These are phyloP conservation scores for Trachelus tabidus DNA, from an alignment of 2,888 invertebrate genomes.

Conservation along the genomic window DNA sequence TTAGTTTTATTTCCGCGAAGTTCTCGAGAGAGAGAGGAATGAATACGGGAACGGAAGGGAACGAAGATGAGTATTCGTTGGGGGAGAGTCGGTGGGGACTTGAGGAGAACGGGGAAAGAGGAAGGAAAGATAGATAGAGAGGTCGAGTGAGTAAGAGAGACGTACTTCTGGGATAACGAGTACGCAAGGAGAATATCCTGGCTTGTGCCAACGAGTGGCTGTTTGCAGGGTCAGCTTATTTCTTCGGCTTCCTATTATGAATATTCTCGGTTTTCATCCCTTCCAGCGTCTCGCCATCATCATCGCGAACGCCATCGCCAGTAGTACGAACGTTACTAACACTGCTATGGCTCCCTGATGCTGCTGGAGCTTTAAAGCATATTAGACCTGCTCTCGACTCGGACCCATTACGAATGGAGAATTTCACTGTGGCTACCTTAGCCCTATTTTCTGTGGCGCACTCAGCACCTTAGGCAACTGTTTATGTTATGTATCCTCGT, in stretches of 20 bases:
- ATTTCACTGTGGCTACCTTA: constrained; percentile 9
- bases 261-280: constrained; percentile 34
- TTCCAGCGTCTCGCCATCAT: neutral
- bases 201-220: constrained; percentile 40
- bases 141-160: constrained; percentile 14
- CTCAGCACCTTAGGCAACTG: neutral
- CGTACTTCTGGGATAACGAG: constrained; percentile 31
- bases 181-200: constrained; percentile 13
- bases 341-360: constrained; percentile 11
- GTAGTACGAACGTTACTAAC: neutral
- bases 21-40: neutral
- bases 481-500: neutral
- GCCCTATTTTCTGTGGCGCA: constrained; percentile 11
- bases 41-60: constrained; percentile 15
- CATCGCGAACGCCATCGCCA: constrained; percentile 4
- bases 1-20: constrained; percentile 44
- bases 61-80: neutral
- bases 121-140: constrained; percentile 15
- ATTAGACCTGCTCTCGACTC: constrained; percentile 49
- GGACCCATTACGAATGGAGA: constrained; percentile 40
- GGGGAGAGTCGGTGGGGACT: constrained; percentile 15
- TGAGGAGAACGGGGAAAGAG: constrained; percentile 15
- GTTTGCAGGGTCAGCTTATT: constrained; percentile 52
- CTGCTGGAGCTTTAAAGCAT: constrained; percentile 37
- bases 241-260: constrained; percentile 44